Evolutionary conservation across 2,888 invertebrate genomes (phyloP).

Genomic region (Pristionchus mayeri): DNA sequence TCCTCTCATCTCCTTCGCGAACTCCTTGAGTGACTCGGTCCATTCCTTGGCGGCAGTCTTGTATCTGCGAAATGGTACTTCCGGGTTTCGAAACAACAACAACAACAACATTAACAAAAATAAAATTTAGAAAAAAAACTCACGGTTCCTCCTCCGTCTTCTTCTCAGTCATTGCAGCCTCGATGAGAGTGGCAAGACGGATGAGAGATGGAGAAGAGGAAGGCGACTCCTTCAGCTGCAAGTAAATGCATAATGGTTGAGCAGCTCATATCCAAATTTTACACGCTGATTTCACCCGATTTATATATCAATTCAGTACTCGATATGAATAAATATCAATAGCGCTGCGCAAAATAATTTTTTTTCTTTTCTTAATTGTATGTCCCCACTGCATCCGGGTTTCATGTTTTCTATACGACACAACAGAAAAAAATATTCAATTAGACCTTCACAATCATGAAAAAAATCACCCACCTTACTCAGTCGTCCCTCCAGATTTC

Average conservation of each 20-base stretch:
- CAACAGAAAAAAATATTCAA: background rate
- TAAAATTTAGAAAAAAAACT: background rate
- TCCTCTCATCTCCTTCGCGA: background rate
- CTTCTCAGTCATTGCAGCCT: background rate
- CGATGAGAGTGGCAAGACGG: background rate
- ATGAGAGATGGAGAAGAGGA: background rate
- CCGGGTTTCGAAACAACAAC: background rate
- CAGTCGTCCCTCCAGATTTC: slow-evolving; percentile 36
- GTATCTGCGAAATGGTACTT: slow-evolving; percentile 11
- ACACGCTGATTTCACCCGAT: too few relatives aligned
- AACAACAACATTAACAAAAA: background rate
- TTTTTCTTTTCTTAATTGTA: too few relatives aligned
- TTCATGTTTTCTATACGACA: too few relatives aligned
- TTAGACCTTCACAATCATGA: background rate
- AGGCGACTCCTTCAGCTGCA: slow-evolving; percentile 8
- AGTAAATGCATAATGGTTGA: too few relatives aligned
- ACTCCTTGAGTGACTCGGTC: background rate
- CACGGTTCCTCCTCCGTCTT: background rate
- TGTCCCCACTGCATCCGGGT: too few relatives aligned
- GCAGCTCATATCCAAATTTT: too few relatives aligned
- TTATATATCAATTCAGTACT: too few relatives aligned
- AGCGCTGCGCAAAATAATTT: too few relatives aligned
- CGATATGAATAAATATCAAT: too few relatives aligned
- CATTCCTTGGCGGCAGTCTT: slow-evolving; percentile 17
- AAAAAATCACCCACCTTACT: slow-evolving; percentile 11